These are phyloP conservation scores for Drosophila parabipectinata DNA, from an alignment of 1,140 invertebrate species.

Conservation along the genomic window DNA sequence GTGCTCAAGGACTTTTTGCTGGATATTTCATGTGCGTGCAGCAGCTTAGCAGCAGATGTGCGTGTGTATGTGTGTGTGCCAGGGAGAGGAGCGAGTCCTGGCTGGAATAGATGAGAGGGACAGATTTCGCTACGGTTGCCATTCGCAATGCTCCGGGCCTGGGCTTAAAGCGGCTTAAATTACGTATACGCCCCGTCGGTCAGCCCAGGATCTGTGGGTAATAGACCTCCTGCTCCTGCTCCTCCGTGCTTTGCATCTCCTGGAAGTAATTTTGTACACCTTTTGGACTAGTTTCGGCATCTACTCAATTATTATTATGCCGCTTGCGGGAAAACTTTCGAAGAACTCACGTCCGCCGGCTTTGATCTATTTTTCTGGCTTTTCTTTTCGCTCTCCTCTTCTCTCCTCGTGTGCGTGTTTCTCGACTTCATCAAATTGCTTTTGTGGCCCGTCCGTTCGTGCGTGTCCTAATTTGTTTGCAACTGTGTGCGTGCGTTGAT, in stretches of 20 bases:
- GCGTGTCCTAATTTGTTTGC: conserved; percentile 75
- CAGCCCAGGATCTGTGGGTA: conserved; percentile 49
- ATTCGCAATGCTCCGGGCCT: conserved; percentile 38
- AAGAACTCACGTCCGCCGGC: conserved; percentile 42
- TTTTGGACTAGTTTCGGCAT: conserved; percentile 36
- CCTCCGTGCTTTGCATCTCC: conserved; percentile 64
- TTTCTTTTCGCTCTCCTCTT: background rate
- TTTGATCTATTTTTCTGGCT: conserved; percentile 17
- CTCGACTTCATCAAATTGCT: conserved; percentile 61
- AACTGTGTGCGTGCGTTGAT: conserved; percentile 50
- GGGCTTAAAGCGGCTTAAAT: conserved; percentile 77
- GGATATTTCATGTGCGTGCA: conserved; percentile 73
- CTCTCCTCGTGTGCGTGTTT: background rate
- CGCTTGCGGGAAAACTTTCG: conserved; percentile 49
- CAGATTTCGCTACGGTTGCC: conserved; percentile 58
- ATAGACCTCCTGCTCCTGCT: conserved; percentile 23
- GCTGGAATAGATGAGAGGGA: conserved; percentile 12
- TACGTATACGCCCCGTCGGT: conserved; percentile 65
- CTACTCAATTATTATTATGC: conserved; percentile 78
- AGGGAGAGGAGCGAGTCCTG: background rate
- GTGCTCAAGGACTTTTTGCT: conserved; percentile 76
- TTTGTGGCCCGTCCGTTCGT: conserved; percentile 70
- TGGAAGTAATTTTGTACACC: conserved; percentile 21
- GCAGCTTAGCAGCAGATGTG: conserved; percentile 64
- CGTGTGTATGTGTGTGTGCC: conserved; percentile 8